A percentile compares a stretch with the other conserved stretches of the same genome.
phyloP scores from a whole-genome alignment of 2,113 vertebrate species.

The Glaucomys volans region DNA sequence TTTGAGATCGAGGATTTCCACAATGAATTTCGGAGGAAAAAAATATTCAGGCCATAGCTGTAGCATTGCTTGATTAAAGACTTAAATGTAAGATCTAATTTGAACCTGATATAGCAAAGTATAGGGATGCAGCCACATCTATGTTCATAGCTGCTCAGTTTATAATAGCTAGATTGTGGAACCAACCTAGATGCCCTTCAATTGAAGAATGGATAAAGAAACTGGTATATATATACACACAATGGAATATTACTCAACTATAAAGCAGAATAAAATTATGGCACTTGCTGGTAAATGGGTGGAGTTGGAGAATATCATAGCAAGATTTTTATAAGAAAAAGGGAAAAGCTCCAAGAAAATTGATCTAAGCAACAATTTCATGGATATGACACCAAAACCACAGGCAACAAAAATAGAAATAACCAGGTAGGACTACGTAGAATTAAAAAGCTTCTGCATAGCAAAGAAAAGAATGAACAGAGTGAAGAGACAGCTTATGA shows the following conservation, averaged over 20 bases:
- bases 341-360: neutral
- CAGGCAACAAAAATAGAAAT: neutral
- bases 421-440: neutral
- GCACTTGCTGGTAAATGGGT: too few species aligned
- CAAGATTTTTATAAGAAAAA: neutral
- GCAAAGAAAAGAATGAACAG: neutral
- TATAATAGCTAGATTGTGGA: too few species aligned
- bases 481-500: neutral
- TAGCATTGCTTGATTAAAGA: neutral
- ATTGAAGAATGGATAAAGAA: too few species aligned
- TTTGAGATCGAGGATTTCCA: neutral
- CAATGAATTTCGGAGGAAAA: neutral
- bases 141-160: too few species aligned
- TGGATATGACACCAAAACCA: neutral
- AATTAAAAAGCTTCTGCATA: neutral
- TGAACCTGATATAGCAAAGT: neutral
- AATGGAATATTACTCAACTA: too few species aligned
- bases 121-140: too few species aligned
- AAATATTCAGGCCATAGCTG: neutral
- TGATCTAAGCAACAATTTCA: neutral
- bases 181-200: too few species aligned
- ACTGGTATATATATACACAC: too few species aligned
- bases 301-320: too few species aligned
- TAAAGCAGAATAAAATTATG: too few species aligned
- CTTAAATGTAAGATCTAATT: neutral